Base-by-base conservation (phyloP, 1,140 invertebrate genomes). In the Zophobas atratus region DNA sequence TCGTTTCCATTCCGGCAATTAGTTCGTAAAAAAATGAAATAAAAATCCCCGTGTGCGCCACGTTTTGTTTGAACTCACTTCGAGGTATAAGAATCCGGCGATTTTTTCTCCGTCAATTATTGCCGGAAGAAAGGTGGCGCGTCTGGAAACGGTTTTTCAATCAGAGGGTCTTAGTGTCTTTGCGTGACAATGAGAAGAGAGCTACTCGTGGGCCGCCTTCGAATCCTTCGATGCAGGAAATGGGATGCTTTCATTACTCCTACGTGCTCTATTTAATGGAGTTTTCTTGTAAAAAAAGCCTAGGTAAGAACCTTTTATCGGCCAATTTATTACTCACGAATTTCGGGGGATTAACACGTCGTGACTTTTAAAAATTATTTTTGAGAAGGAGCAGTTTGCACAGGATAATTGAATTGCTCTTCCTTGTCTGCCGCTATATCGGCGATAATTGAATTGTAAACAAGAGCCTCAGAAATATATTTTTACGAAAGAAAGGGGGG, bases 201-300 rank as follows among this genome's bases (percentile, higher is more conserved):
- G 53, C 51, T 74, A 57, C 51, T 80, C 55, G 74, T 77, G 67
- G 76, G 63, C 56, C 72, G 67, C 71, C 76, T 56, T 73, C 76
- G 74, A 80, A 81, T 81, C 77, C 77, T 77, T 55, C 77, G 70
- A 76, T 81, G 78, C 77, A 79, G 82, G 80, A 81, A 82, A 78
- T 81, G 80, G 76, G 79, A 81, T 78, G 81, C 81, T 81, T 83
- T 83, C 81, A 83, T 82, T 83, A 82, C 82, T 77, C 78, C 81
- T 83, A 83, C 82, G 82, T 83, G 82, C 82, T 82, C 82, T 79
- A 82, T 82, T 83, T 83, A 83, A 83, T 83, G 82, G 82, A 83
- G 78, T 83, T 83, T 83, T 82, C 82, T 83, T 83, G 81, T 83
- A 81, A 79, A 80, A 81, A 83, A 81, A 82, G 82, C 79, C 81